Conservation (phyloP, 2,888 invertebrate genomes). For the Zaprionus lineosus region DNA sequence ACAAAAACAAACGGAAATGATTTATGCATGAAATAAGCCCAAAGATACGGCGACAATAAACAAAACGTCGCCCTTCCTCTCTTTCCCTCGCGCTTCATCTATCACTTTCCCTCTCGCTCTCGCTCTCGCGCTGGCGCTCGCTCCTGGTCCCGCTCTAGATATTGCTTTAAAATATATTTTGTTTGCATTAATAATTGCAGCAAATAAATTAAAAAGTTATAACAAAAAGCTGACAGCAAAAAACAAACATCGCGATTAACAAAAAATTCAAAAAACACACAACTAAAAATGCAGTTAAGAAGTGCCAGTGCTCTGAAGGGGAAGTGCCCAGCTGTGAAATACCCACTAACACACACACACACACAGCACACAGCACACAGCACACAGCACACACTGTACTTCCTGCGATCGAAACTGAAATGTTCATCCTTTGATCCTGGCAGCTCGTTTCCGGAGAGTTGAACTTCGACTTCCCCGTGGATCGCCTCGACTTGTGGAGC, state of each 20-base stretch:
- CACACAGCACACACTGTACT: no score
- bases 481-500: no score
- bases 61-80: constrained; percentile 47
- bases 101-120: constrained; percentile 18
- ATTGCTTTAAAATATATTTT: constrained; percentile 49
- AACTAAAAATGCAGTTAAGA: no score
- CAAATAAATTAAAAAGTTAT: constrained; percentile 75
- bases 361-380: no score
- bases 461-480: no score
- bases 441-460: no score
- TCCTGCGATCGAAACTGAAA: no score
- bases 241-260: constrained; percentile 4
- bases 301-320: no score
- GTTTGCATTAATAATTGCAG: constrained; percentile 75
- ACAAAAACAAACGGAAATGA: constrained; percentile 60
- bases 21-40: constrained; percentile 72
- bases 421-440: no score
- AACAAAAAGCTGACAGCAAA: constrained; percentile 40
- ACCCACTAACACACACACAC: no score
- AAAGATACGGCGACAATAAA: constrained; percentile 52
- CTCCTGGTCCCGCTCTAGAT: constrained; percentile 20
- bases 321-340: no score
- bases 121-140: constrained; percentile 11
- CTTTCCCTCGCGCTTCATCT: no score
- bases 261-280: constrained; percentile 5